Evolutionary conservation across 2,888 invertebrate species (phyloP).

Genomic region (Hecatera dysodea): DNA sequence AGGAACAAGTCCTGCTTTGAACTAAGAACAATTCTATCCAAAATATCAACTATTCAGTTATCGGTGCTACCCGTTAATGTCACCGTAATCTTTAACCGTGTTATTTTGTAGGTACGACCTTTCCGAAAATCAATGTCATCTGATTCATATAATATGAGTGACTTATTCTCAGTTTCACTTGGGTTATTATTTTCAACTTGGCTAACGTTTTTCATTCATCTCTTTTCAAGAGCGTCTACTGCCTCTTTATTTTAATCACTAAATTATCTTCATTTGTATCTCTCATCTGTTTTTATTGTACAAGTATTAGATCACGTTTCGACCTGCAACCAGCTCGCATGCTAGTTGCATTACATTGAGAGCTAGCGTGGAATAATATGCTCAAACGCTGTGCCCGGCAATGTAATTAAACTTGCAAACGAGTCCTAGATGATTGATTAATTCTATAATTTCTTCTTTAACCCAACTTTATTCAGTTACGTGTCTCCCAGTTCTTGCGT

Average conservation of each 20-base stretch:
- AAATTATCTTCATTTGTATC: not conserved
- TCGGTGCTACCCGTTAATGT: conserved; percentile 16
- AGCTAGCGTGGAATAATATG: too few relatives aligned
- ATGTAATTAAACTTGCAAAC: too few relatives aligned
- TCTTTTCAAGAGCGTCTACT: not conserved
- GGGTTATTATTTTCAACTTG: not conserved
- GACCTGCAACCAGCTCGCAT: too few relatives aligned
- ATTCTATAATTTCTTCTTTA: not conserved
- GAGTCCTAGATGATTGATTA: too few relatives aligned
- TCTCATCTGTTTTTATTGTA: not conserved
- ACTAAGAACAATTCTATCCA: conserved; percentile 9
- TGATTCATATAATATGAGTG: too few relatives aligned
- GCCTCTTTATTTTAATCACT: not conserved
- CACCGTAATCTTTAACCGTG: conserved; percentile 14
- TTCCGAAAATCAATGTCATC: conserved; percentile 23
- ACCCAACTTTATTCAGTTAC: not conserved
- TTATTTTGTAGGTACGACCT: not conserved
- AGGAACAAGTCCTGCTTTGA: conserved; percentile 32
- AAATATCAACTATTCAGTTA: conserved; percentile 6
- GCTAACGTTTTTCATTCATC: not conserved
- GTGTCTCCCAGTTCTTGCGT: not conserved
- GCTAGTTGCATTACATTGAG: too few relatives aligned
- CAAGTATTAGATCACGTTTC: too few relatives aligned
- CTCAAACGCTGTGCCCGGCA: too few relatives aligned
- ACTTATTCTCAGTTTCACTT: not conserved